These are phyloP conservation scores for Tenualosa thibaudeaui DNA, from an alignment of 2,797 vertebrate genomes.

Conservation along the genomic window DNA sequence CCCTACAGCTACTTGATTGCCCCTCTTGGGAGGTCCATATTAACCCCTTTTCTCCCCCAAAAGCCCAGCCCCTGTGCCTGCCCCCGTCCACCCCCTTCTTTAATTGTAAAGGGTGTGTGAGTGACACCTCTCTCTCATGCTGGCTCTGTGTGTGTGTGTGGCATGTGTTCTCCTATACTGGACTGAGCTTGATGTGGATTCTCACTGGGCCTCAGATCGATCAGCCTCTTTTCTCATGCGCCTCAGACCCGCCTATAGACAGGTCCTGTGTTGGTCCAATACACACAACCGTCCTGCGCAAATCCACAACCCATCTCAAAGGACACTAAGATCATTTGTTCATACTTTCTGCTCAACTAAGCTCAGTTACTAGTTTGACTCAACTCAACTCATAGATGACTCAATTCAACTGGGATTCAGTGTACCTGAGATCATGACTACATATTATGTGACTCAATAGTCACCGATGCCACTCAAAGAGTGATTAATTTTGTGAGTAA, in stretches of 20 bases:
- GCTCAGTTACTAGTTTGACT: not conserved
- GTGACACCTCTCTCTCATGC: slow-evolving; percentile 52
- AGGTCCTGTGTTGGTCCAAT: slow-evolving; percentile 4
- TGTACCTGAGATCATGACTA: too few species aligned
- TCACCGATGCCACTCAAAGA: not conserved
- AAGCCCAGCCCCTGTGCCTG: slow-evolving; percentile 33
- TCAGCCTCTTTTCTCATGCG: slow-evolving; percentile 27
- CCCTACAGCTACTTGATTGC: not conserved
- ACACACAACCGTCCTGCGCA: not conserved
- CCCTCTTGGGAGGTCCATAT: not conserved
- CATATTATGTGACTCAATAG: not conserved
- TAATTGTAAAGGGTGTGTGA: slow-evolving; percentile 60
- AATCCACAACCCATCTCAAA: not conserved
- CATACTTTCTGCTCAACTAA: not conserved
- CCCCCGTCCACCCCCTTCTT: slow-evolving; percentile 37
- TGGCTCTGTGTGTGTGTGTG: not conserved
- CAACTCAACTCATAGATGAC: not conserved
- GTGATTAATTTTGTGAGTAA: too few species aligned
- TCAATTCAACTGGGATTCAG: not conserved
- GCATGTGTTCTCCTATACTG: not conserved
- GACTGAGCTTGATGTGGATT: slow-evolving; percentile 36
- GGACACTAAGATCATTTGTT: not conserved
- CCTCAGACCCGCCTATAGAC: slow-evolving; percentile 17
- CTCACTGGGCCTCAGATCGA: not conserved
- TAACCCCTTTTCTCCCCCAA: not conserved